Evolutionary conservation across 2,113 vertebrate genomes (phyloP).

Genomic region (Heterocephalus glaber): DNA sequence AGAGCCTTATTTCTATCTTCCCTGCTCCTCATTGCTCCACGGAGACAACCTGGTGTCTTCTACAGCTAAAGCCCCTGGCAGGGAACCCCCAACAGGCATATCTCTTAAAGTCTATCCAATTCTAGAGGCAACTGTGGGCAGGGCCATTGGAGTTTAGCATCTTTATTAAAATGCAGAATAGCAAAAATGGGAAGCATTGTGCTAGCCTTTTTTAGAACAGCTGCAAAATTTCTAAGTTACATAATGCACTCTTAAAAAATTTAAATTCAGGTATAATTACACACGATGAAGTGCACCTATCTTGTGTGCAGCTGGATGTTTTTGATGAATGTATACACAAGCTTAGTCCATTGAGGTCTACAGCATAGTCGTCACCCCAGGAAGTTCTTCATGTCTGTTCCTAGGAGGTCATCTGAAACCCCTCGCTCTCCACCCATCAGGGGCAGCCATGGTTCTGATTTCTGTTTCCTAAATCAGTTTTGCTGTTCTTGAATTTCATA

Average conservation of each 20-base stretch:
- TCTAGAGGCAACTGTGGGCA: neutral
- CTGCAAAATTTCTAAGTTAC: slow-evolving; percentile 21
- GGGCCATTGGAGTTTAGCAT: neutral
- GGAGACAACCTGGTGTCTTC: neutral
- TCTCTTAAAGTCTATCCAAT: neutral
- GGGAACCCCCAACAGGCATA: neutral
- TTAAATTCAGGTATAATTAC: slow-evolving; percentile 6
- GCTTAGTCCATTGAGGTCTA: neutral
- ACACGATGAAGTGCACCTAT: neutral
- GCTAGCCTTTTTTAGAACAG: slow-evolving; percentile 31
- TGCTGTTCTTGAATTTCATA: neutral
- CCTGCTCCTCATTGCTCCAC: neutral
- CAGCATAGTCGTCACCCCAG: neutral
- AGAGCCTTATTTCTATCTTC: neutral
- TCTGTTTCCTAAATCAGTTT: neutral
- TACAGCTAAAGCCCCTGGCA: neutral
- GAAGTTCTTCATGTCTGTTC: neutral
- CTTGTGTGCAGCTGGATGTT: neutral
- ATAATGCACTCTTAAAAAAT: neutral
- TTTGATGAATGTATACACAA: neutral
- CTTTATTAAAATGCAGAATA: neutral
- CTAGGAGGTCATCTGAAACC: neutral
- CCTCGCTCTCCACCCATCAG: neutral
- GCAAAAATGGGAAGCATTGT: neutral
- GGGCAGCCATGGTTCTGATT: neutral